Conservation (phyloP, 2,113 vertebrate species). For the Chunga burmeisteri region DNA sequence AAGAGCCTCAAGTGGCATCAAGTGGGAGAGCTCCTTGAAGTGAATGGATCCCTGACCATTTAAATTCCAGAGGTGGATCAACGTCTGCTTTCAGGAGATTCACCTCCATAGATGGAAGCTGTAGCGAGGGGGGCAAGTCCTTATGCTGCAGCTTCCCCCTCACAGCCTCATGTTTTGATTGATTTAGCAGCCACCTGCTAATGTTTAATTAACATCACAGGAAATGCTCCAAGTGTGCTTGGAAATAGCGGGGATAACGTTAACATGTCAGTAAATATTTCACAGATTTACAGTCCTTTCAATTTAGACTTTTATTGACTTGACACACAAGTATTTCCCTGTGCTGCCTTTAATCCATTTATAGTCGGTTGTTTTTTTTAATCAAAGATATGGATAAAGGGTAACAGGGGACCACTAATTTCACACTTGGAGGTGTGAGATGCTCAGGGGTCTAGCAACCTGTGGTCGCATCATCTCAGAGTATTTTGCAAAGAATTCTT, state of each 20-base stretch:
- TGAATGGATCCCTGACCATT: not conserved
- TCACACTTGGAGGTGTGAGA: not conserved
- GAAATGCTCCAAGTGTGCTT: conserved; percentile 28
- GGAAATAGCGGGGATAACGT: not conserved
- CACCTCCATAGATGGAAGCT: not conserved
- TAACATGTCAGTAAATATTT: conserved; percentile 35
- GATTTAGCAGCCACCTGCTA: not conserved
- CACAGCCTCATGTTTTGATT: not conserved
- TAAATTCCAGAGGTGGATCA: not conserved
- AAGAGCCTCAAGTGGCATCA: not conserved
- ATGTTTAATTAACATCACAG: conserved; percentile 18
- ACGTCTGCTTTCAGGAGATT: not conserved
- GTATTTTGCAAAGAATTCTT: not conserved
- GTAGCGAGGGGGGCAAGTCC: not conserved
- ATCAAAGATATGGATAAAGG: not conserved
- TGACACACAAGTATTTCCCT: not conserved
- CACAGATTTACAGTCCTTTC: conserved; percentile 14
- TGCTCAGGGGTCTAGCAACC: not conserved
- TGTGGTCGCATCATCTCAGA: not conserved
- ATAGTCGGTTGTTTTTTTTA: not conserved
- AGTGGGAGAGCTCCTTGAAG: not conserved
- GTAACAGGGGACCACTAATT: not conserved
- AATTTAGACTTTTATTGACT: conserved; percentile 8
- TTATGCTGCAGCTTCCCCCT: not conserved
- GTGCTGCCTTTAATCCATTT: conserved; percentile 25